Evolutionary conservation across 2,797 vertebrate genomes (phyloP).

Genomic region (Capromys pilorides): DNA sequence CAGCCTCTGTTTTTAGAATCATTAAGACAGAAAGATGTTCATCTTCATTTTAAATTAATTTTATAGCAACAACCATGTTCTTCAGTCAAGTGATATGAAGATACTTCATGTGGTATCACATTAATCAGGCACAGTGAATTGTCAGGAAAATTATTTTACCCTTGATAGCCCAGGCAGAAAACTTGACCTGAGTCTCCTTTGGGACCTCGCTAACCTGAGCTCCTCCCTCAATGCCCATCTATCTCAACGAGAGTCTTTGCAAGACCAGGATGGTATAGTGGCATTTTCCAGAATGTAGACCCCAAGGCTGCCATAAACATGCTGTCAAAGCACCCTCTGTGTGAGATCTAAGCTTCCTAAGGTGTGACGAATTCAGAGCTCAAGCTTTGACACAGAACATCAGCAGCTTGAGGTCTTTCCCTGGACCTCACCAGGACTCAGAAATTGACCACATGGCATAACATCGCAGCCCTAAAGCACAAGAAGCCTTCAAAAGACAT

Average conservation of each 20-base stretch:
- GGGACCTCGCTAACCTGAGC: not conserved
- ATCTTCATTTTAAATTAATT: not conserved
- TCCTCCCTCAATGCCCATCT: not conserved
- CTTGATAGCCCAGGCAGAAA: not conserved
- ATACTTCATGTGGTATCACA: not conserved
- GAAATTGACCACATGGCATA: not conserved
- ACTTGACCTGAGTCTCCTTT: not conserved
- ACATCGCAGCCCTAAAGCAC: not conserved
- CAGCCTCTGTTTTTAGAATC: constrained; percentile 8
- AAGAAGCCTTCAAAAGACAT: not conserved
- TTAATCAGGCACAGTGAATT: not conserved
- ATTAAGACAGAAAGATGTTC: not conserved
- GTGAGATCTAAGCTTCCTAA: not conserved
- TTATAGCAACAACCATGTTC: not conserved
- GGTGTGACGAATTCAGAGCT: not conserved
- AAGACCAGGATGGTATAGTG: not conserved
- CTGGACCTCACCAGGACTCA: not conserved
- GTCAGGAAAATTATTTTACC: not conserved
- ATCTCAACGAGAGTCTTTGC: not conserved
- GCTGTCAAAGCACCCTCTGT: not conserved
- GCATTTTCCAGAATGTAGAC: not conserved
- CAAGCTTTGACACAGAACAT: not conserved
- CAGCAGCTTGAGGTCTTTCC: not conserved
- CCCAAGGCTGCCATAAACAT: not conserved
- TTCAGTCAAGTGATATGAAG: not conserved